Conservation (phyloP, 1,140 invertebrate genomes). For the Proales similis region DNA sequence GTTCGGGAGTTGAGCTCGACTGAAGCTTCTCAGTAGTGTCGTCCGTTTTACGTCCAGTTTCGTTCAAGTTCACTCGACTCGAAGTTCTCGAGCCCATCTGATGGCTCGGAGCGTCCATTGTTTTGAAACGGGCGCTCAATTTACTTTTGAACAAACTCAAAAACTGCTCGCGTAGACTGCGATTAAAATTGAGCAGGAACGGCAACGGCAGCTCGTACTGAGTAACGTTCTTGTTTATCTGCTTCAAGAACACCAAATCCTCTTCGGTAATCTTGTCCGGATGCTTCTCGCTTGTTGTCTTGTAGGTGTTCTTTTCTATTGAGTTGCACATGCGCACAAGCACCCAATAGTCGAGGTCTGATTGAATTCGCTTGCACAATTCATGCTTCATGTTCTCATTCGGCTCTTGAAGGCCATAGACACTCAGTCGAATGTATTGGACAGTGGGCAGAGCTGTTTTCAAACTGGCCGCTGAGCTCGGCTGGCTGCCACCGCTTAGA, state of each 20-base stretch:
- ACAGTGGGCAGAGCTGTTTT: no score
- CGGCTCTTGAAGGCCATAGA: constrained; percentile 19
- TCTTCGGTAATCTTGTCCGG: constrained; percentile 30
- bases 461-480: neutral
- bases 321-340: constrained; percentile 14
- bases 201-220: constrained; percentile 18
- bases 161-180: constrained; percentile 27
- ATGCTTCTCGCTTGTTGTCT: constrained; percentile 26
- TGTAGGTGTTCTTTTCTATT: constrained; percentile 31
- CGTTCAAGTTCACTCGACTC: neutral
- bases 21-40: neutral
- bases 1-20: neutral
- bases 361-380: constrained; percentile 23
- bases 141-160: constrained; percentile 11
- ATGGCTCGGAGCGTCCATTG: neutral
- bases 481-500: neutral
- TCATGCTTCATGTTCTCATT: constrained; percentile 35
- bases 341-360: constrained; percentile 33
- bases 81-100: neutral
- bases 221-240: constrained; percentile 4
- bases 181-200: constrained; percentile 36
- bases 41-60: neutral
- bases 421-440: constrained; percentile 2
- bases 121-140: constrained; percentile 6
- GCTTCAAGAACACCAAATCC: constrained; percentile 27